phyloP scores from a whole-genome alignment of 53 echinoderm and acorn worm species.

The Paelopatides confundens region DNA sequence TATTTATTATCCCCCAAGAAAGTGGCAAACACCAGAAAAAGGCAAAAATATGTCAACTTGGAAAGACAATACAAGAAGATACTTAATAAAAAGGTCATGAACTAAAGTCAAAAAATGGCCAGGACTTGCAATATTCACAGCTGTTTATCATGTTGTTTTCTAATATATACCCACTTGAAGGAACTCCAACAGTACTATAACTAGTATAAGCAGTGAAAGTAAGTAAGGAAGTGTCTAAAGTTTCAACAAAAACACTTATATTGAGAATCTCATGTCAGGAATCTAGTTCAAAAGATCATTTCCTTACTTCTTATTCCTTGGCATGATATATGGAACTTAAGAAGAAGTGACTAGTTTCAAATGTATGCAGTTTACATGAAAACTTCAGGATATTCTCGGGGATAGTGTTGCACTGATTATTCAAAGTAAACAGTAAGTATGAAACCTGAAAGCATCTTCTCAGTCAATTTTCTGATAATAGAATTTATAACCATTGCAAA shows the following conservation, averaged over 20 bases:
- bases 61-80: not conserved
- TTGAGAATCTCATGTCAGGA: not conserved
- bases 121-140: not conserved
- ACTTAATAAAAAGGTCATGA: slow-evolving; percentile 14
- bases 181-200: not conserved
- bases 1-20: slow-evolving; percentile 34
- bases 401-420: no score
- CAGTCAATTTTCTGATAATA: no score
- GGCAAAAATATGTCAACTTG: not conserved
- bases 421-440: no score
- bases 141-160: not conserved
- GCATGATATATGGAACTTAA: no score
- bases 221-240: slow-evolving; percentile 3
- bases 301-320: not conserved
- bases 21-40: not conserved
- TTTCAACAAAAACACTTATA: not conserved
- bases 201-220: no score
- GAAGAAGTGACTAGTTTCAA: no score
- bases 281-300: slow-evolving; percentile 4
- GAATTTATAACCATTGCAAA: no score
- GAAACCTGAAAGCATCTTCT: no score
- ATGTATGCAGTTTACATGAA: no score
- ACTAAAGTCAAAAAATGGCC: not conserved
- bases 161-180: not conserved
- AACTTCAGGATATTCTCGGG: no score